Base-by-base conservation (phyloP, 2,888 invertebrate species). In the Antheraea assamensis region DNA sequence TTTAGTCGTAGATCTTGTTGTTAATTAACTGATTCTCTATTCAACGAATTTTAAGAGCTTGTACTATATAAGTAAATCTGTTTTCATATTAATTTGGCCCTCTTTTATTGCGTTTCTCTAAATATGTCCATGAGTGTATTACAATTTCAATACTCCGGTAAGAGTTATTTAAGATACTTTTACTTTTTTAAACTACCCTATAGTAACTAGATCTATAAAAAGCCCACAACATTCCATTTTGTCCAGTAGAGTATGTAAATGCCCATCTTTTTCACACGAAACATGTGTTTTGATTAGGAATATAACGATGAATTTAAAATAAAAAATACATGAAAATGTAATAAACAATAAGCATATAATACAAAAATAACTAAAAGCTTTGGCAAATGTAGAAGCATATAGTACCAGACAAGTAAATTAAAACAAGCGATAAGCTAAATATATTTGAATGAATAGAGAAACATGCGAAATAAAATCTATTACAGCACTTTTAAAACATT, bases 341-440 rank as follows among this genome's bases (percentile, higher is more conserved):
- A 31, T 10, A 64, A 30, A 64, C 30, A 42, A 13, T 42, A 42
- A 42, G 42, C 42, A 2, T 42, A 42, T 1, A 42, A 42, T 13
- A n/a, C n/a, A 35, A n/a, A 35, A 21, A 35, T 19, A 68, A 68
- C 15, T 27, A 68, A 68, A 35, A 35, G 35, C 68, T 21, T 35
- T 21, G 13, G 5, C 35, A 68, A 68, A 68, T 35, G 30, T 30
- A 35, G 35, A 68, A 68, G 68, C 68, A n/a, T 35, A 68, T 10
- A 68, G 10, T 68, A 68, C 10, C 35, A 21, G 68, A 35, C 15
- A 30, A 66, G 66, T 31, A 30, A 66, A 31, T n/a, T 10, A 68
- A 68, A 35, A 35, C n/a, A 68, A n/a, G 68, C 35, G 68, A 66
- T 35, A 68, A 35, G 35, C 68, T 31, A 35, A 8, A 68, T 35